Evolutionary conservation across 2,113 vertebrate genomes (phyloP), one percentile per base, ranked within the genome.

Genomic region (Megalops atlanticus): DNA sequence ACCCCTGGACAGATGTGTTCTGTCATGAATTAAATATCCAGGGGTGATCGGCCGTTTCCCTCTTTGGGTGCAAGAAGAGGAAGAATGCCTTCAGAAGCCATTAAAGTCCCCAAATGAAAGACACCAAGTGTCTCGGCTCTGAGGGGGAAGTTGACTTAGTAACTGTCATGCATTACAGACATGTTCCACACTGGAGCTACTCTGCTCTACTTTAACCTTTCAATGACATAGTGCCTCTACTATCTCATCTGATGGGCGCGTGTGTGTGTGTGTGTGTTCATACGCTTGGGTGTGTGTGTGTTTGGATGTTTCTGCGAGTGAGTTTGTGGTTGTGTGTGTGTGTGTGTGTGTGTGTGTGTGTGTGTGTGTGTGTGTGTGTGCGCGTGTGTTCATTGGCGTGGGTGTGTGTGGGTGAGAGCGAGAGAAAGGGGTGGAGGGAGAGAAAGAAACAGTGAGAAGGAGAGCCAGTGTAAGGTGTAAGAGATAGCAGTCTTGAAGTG

Each of bases 21-120:
- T 79, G 80, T 94, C 89, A 92, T 94, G 92, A 94, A 94, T 95
- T 92, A 92, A 92, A 94, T 91, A 94, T 94, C 84, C 85, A 64
- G 76, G 77, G 86, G 81, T 84, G 88, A 90, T 94, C 79, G 81
- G 87, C 88, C 88, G 82, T 87, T 94, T 93, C 85, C 83, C 84
- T 90, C 54, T 87, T 87, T 88, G 83, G 84, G 82, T 86, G 86
- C 91, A 88, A 90, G 87, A 92, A 89, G 89, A 77, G 91, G 87
- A 92, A 89, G 89, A 77, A 90, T 45, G 49, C 88, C 80, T 83
- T 94, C 91, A 92, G 92, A 91, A 93, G 93, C 90, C 92, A 90
- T 91, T 89, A 78, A 84, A 82, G 43, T 78, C 88, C 92, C 84
- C 83, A 87, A 91, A 89, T 90, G 82, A 83, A 89, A 91, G 81